phyloP scores from a whole-genome alignment of 2,797 vertebrate species.

The Steatocranus sp. region DNA sequence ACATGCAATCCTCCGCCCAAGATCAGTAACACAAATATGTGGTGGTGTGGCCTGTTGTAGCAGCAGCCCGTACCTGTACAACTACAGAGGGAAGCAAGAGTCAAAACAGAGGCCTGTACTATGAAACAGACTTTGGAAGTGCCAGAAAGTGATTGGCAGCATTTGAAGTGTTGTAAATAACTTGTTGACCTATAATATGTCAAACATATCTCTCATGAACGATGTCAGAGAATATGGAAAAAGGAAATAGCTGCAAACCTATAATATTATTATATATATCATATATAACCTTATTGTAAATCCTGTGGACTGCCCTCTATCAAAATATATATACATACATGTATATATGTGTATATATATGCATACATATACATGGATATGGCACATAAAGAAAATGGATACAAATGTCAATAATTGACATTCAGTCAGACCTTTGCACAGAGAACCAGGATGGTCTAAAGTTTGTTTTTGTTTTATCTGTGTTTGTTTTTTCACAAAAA shows the following conservation, averaged over 20 bases:
- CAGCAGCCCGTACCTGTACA: slow-evolving; percentile 60
- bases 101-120: not conserved
- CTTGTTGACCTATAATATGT: not conserved
- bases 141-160: not conserved
- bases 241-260: not conserved
- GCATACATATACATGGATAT: not conserved
- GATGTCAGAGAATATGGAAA: not conserved
- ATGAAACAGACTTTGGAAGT: not conserved
- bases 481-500: not conserved
- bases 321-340: not conserved
- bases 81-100: slow-evolving; percentile 22
- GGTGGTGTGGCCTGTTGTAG: slow-evolving; percentile 70
- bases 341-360: not conserved
- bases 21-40: slow-evolving; percentile 47
- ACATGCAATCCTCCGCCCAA: slow-evolving; percentile 44
- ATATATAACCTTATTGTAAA: not conserved
- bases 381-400: not conserved
- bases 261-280: not conserved
- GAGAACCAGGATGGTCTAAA: not conserved
- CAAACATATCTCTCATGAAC: not conserved
- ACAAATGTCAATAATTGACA: not conserved
- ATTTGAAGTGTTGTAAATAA: not conserved
- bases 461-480: not conserved
- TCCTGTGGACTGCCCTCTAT: not conserved
- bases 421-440: not conserved